Evolutionary conservation across 1,140 invertebrate species (phyloP), one percentile per base, ranked within the genome.

Genomic region (Leptopilina boulardi): DNA sequence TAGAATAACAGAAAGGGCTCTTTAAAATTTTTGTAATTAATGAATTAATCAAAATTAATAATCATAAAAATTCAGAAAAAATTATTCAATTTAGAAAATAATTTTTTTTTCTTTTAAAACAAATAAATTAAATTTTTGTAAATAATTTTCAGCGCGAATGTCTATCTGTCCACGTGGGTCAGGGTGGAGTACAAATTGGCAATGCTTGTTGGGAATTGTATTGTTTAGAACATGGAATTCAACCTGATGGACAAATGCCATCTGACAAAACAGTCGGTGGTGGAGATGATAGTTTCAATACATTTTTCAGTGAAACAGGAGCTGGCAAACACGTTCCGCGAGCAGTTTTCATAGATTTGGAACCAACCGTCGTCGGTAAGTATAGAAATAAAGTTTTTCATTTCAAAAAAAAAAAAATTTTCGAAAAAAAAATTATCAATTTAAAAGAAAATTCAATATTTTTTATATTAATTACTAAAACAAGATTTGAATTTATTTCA

Each of bases 221-320:
- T 87, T 93, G 94, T 84, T 90, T 94, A 76, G 94, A 98, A 90
- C 97, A 98, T 92, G 96, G 96, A 76, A 97, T 97, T 89, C 93
- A 94, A 82, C 92, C 93, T 18, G 94, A 96, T 88, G 95, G 95
- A 70, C 90, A 92, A 71, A 89, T 91, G 86, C 89, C 90, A 19
- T 88, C 89, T 0, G 83, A 83, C 42, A 84, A 84, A 72, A 78
- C 79, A 71, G 41, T 84, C 3, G 83, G 83, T 44, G 81, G 83
- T 3, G 81, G 81, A 3, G 81, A 84, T 30, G 83, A 84, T 77
- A 83, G 83, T 71, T 84, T 83, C 44, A 84, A 90, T 87, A 92
- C 82, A 74, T 86, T 83, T 79, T 86, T 87, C 59, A 84, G 81
- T 34, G 84, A 84, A 21, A 85, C 83, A 38, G 76, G 76, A 21